Evolutionary conservation across 2,113 vertebrate genomes (phyloP), one percentile per base, ranked within the genome.

Genomic region (Pongo abelii): DNA sequence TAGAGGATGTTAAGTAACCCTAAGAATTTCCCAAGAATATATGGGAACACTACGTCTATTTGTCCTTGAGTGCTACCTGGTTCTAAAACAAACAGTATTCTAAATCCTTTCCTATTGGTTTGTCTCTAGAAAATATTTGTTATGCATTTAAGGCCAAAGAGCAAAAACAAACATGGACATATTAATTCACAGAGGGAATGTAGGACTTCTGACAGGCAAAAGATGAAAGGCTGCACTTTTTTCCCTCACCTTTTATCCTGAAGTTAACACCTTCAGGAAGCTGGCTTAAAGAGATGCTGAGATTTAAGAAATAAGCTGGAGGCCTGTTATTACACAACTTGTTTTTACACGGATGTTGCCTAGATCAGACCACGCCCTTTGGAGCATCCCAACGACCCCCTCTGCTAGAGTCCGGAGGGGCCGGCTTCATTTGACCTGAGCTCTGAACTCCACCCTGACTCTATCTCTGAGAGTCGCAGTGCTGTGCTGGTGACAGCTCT

Each of bases 261-360:
- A 43, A 92, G 93, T 38, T 89, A 93, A 96, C 67, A 46, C 96
- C 92, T 94, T 88, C 57, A 88, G 95, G 94, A 97, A 96, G 92
- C 86, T 9, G 96, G 78, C 84, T 79, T 43, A 94, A 16, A 43
- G 93, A 88, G 84, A 77, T 4, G 55, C 97, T 90, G 95, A 83
- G 80, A 61, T 67, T 89, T 80, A 57, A 78, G 95, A 81, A 81
- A 90, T 30, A 30, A 52, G 6, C 23, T 2, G 46, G 40, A 96
- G 89, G 78, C 81, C 90, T 96, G 70, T 96, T 43, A 97, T 97
- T 90, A 96, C n/a, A 30, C 78, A 52, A 55, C 96, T 75, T 86
- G 90, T 84, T 92, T 87, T 93, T 48, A 94, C 92, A 50, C 1
- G 74, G 92, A 69, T 20, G 48, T 2, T 70, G 86, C 74, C 18